Evolutionary conservation across 2,113 vertebrate genomes (phyloP).

Genomic region (Melanerpes formicivorus): DNA sequence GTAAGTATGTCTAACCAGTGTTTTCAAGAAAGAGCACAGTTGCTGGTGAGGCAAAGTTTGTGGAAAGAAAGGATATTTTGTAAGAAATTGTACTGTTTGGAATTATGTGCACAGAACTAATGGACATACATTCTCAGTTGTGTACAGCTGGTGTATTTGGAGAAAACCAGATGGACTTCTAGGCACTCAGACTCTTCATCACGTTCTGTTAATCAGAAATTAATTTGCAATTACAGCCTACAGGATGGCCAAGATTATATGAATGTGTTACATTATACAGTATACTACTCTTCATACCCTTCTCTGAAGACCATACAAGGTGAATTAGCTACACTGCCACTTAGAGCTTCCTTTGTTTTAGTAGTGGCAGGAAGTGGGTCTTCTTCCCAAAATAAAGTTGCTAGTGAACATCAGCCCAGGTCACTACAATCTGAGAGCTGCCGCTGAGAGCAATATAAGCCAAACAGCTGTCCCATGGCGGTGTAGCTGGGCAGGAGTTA

Average conservation of each 20-base stretch:
- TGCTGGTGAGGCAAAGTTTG: background rate
- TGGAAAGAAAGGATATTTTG: slow-evolving; percentile 4
- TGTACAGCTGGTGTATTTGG: slow-evolving; percentile 27
- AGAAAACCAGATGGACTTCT: slow-evolving; percentile 40
- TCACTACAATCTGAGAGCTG: background rate
- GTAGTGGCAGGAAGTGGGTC: background rate
- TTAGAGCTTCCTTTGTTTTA: background rate
- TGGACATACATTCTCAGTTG: background rate
- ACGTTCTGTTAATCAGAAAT: background rate
- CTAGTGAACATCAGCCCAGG: background rate
- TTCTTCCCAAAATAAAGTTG: background rate
- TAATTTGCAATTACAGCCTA: slow-evolving; percentile 25
- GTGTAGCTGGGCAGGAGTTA: background rate
- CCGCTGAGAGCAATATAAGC: background rate
- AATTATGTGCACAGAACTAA: background rate
- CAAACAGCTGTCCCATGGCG: fast-evolving
- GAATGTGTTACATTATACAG: background rate
- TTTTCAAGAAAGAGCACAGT: background rate
- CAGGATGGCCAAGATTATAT: background rate
- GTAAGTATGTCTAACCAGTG: background rate
- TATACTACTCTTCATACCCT: background rate
- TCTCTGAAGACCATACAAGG: background rate
- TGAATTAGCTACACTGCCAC: background rate
- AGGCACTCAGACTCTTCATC: background rate
- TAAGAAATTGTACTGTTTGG: background rate